Percentiles rank a stretch among this genome's conserved stretches.
Evolutionary conservation across 1,140 invertebrate genomes (phyloP).

Genomic region (Drosophila parvula): DNA sequence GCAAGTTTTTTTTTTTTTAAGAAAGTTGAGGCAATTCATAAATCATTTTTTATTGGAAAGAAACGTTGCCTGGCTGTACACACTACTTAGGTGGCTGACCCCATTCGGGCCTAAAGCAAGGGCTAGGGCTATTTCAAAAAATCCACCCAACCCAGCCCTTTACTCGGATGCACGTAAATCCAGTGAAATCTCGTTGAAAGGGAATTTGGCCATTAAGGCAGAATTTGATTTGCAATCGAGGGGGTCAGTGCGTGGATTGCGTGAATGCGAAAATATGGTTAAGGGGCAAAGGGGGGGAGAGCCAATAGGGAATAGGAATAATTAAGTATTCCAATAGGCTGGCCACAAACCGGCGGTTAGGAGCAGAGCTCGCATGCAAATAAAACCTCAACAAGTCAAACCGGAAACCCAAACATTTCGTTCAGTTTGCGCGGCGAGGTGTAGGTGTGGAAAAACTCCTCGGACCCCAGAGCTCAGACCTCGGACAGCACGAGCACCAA

Average conservation of each 20-base stretch:
- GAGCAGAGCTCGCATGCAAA: constrained; percentile 66
- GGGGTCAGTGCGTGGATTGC: constrained; percentile 54
- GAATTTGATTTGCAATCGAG: constrained; percentile 63
- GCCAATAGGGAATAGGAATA: constrained; percentile 73
- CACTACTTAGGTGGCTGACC: constrained; percentile 37
- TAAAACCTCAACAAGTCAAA: constrained; percentile 80
- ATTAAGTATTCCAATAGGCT: constrained; percentile 65
- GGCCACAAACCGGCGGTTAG: constrained; percentile 19
- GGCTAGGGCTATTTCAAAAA: constrained; percentile 20
- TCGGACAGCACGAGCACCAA: constrained; percentile 28
- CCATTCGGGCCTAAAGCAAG: constrained; percentile 29
- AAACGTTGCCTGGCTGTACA: not conserved
- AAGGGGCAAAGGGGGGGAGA: constrained; percentile 7
- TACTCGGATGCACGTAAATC: constrained; percentile 48
- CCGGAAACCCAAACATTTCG: constrained; percentile 67
- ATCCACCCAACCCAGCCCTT: constrained; percentile 4
- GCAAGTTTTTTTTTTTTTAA: constrained; percentile 5
- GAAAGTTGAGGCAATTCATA: constrained; percentile 34
- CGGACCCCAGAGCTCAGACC: not conserved
- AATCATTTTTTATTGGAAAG: constrained; percentile 45
- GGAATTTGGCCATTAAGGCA: constrained; percentile 57
- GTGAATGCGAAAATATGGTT: constrained; percentile 61
- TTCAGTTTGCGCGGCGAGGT: constrained; percentile 44
- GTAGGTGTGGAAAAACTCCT: constrained; percentile 40
- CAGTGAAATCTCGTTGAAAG: constrained; percentile 66